phyloP scores from a whole-genome alignment of 2,888 invertebrate species.

The Nomada ruficornis region DNA sequence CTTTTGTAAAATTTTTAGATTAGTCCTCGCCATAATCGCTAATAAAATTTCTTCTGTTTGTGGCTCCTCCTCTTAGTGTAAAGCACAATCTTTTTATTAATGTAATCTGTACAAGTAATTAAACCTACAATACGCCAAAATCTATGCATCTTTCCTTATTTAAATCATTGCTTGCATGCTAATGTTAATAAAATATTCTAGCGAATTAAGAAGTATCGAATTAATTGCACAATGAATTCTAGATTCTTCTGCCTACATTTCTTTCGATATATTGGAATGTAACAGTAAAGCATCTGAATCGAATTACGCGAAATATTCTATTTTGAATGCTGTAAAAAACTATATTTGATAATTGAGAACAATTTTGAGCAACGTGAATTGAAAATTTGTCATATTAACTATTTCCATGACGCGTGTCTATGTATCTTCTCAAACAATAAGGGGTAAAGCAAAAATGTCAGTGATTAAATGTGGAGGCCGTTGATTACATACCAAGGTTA shows the following conservation, averaged over 20 bases:
- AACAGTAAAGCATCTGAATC: no score
- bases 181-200: neutral
- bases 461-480: slow-evolving; percentile 7
- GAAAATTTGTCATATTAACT: no score
- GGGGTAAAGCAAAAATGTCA: neutral
- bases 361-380: no score
- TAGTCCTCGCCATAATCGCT: slow-evolving; percentile 10
- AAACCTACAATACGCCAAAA: slow-evolving; percentile 20
- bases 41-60: slow-evolving; percentile 26
- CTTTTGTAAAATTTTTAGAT: slow-evolving; percentile 32
- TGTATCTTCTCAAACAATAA: slow-evolving; percentile 17
- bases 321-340: no score
- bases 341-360: no score
- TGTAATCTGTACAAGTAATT: slow-evolving; percentile 34
- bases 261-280: no score
- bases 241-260: no score
- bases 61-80: slow-evolving; percentile 7
- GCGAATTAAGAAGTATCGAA: no score
- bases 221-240: no score
- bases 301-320: no score
- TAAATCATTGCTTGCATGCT: neutral
- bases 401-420: neutral
- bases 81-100: slow-evolving; percentile 10
- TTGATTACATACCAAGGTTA: slow-evolving; percentile 13
- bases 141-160: neutral